A percentile compares a stretch with the other conserved stretches of the same genome.
Conservation (phyloP, 2,113 vertebrate genomes). For the Entomyzon cyanotis region DNA sequence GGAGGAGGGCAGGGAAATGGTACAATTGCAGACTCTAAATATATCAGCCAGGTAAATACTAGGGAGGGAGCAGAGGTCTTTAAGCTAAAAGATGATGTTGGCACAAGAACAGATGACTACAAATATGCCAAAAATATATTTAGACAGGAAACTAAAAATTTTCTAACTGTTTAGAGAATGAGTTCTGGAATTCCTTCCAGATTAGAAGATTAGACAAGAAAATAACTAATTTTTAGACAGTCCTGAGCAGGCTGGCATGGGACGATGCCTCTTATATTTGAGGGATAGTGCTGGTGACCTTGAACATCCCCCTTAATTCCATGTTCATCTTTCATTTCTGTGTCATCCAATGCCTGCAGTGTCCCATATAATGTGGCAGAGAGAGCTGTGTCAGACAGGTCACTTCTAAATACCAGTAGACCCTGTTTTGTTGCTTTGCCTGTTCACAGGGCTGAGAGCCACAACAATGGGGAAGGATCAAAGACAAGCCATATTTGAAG, state of each 20-base stretch:
- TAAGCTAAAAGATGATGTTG: slow-evolving; percentile 12
- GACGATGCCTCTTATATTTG: background rate
- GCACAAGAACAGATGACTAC: slow-evolving; percentile 2
- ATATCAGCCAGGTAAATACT: slow-evolving; percentile 31
- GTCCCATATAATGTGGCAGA: background rate
- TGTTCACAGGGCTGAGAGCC: background rate
- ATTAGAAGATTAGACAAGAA: background rate
- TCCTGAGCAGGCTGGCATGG: background rate
- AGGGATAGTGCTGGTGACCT: background rate
- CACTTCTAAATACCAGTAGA: background rate
- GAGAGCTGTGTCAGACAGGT: slow-evolving; percentile 16
- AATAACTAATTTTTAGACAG: background rate
- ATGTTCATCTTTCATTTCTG: background rate
- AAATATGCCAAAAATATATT: slow-evolving; percentile 22
- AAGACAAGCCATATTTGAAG: background rate
- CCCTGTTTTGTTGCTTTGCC: background rate
- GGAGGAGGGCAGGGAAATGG: background rate
- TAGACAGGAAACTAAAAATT: background rate
- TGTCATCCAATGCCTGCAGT: background rate
- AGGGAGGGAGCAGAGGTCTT: slow-evolving; percentile 24
- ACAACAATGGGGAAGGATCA: accelerated
- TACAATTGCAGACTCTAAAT: background rate
- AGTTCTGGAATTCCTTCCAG: background rate
- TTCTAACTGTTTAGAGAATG: background rate
- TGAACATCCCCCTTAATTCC: slow-evolving; percentile 20